Percentiles rank a stretch among this genome's conserved stretches.
These are phyloP conservation scores for Melanotaenia parkinsoni DNA, from an alignment of 2,797 vertebrate genomes.

Conservation along the genomic window DNA sequence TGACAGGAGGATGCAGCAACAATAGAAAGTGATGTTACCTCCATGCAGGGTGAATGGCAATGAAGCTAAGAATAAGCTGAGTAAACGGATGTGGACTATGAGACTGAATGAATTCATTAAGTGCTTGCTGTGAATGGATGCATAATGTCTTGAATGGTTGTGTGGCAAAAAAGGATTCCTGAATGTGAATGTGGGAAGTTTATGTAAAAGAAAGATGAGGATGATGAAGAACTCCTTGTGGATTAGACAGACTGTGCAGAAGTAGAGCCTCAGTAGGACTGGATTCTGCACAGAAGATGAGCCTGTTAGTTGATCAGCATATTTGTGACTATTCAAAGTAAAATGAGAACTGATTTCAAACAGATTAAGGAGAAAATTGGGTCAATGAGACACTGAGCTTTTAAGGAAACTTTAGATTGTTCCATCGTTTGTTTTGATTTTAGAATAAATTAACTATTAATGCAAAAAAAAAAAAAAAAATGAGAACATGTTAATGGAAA, in stretches of 20 bases:
- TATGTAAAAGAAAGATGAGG: neutral
- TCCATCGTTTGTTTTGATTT: neutral
- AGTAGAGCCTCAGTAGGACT: neutral
- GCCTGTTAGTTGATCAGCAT: neutral
- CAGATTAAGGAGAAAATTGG: neutral
- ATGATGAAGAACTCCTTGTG: neutral
- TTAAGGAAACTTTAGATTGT: neutral
- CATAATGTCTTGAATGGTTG: conserved; percentile 54
- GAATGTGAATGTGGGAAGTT: conserved; percentile 12
- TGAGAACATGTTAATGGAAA: too few species aligned
- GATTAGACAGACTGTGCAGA: neutral
- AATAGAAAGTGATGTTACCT: conserved; percentile 46
- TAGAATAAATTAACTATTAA: too few species aligned
- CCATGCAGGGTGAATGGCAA: conserved; percentile 35
- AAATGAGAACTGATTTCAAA: neutral
- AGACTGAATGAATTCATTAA: conserved; percentile 48
- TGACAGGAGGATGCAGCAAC: conserved; percentile 51
- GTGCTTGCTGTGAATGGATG: conserved; percentile 52
- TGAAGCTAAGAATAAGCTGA: conserved; percentile 45
- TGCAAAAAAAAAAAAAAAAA: too few species aligned
- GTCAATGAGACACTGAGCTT: neutral
- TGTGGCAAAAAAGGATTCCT: conserved; percentile 38
- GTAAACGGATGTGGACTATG: conserved; percentile 29
- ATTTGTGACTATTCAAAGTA: neutral
- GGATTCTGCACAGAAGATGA: conserved; percentile 1